Evolutionary conservation across 2,797 vertebrate species (phyloP), one percentile per base, ranked within the genome.

Genomic region (Enteromius treurensis): DNA sequence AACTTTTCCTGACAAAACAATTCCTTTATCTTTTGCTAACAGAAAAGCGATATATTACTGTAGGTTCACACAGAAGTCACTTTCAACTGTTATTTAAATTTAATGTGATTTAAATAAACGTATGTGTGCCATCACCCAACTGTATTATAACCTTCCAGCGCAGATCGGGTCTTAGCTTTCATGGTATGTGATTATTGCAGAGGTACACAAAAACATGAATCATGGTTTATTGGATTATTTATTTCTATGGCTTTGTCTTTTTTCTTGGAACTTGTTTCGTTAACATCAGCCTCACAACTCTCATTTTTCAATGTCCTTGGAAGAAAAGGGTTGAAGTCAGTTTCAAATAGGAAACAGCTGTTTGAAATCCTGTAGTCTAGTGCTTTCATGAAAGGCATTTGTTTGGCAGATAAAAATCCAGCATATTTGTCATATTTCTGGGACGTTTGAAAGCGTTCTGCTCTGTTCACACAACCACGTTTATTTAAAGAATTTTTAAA

Each of bases 361-460:
- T 68, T 14, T 32, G 3, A 40, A 40, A 40, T 17, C 64, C 64
- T 53, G 21, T 15, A 7, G 37, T 9, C 11, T 42, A 42, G 10
- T 10, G 40, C 40, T 10, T 42, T 42, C 40, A 32, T 32, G 21
- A 65, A 78, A 64, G n/a, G 17, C 15, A 19, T 32, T 45, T 45
- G 34, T 71, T 80, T 45, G 67, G 9, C 34, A 42, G 17, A 71
- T 32, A 32, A 1, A 58, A 37, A 45, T 32, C 58, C 23, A 5
- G 67, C 67, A 71, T 68, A 19, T 37, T 45, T 29, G 77, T n/a
- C 15, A 19, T 70, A 37, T 15, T 67, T 51, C 49, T 45, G 74
- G 55, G 64, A 34, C 7, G 5, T 32, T 21, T 40, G n/a, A 70
- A 70, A 70, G 2, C 65, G 23, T 17, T 58, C 11, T 78, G 23